Base-by-base conservation (phyloP, 2,797 vertebrate species). In the Lithobates pipiens region DNA sequence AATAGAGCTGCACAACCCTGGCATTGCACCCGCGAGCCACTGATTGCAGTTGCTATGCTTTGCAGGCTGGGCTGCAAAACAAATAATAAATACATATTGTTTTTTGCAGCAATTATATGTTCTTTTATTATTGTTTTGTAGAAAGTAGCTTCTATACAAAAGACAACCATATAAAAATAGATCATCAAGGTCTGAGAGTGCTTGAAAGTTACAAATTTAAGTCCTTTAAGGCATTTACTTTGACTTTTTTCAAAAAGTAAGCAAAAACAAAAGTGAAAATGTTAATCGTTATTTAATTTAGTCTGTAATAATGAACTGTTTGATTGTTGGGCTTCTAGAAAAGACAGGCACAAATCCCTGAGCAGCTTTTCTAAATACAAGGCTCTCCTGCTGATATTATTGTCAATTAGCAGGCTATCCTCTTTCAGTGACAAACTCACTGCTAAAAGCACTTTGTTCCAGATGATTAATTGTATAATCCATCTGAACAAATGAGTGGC, bases 381-480 rank as follows among this genome's bases (percentile, higher is more conserved):
- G 16, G 3, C 68, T 71, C 68, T 25, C 34, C 68, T 32, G 68
- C 75, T 57, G 27, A 9, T 34, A 76, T 34, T 77, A 75, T 77
- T 61, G 75, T 39, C 75, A 61, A 63, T 61, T 61, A 75, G n/a
- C 44, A 4, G 73, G 50, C 44, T 36, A 61, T 77, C 29, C 27
- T 63, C 27, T 18, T 61, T 77, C 75, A 50, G 11, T 63, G 29
- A 77, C 75, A 54, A 76, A 34, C 57, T 34, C 13, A 15, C 75
- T 77, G 27, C 50, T 71, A 34, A 71, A 25, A 6, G 61, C 61
- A 73, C 71, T 36, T 15, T 73, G 57, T 65, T 78, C 15, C 76
- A 78, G 32, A 67, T 67, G 23, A 78, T 78, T 78, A 65, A 78
- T 78, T 78, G 76, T 42, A 78, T 78, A 78, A 78, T 78, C 76